Evolutionary conservation across 2,888 invertebrate species (phyloP).

Genomic region (Mythimna vitellina): DNA sequence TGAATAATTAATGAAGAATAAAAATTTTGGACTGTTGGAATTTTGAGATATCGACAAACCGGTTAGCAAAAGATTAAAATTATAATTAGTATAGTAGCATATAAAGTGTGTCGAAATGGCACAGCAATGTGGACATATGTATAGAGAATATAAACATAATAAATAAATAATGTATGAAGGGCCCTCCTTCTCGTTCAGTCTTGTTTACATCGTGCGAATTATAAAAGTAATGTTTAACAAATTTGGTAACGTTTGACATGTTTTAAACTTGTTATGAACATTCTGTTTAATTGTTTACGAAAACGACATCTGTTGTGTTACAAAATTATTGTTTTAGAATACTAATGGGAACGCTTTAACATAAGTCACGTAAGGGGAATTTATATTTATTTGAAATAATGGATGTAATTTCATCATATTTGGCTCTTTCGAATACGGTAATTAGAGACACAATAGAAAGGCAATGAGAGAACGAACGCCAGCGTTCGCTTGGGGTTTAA

Average conservation of each 20-base stretch:
- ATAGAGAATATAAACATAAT: not conserved
- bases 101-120: not conserved
- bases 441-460: too few species aligned
- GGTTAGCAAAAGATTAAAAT: not conserved
- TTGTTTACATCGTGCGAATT: slow-evolving; percentile 10
- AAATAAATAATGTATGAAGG: not conserved
- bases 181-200: not conserved
- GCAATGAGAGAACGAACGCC: too few species aligned
- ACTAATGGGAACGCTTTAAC: slow-evolving; percentile 18
- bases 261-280: slow-evolving; percentile 15
- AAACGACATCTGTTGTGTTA: slow-evolving; percentile 43
- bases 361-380: slow-evolving; percentile 26
- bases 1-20: not conserved
- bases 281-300: slow-evolving; percentile 36
- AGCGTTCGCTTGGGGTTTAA: too few species aligned
- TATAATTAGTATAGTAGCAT: not conserved
- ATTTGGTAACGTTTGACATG: slow-evolving; percentile 12
- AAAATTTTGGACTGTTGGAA: not conserved
- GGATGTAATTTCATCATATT: too few species aligned
- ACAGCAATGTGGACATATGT: not conserved
- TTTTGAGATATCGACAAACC: not conserved
- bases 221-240: slow-evolving; percentile 21
- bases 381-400: slow-evolving; percentile 16
- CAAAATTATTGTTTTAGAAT: slow-evolving; percentile 42
- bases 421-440: too few species aligned